Conservation (phyloP, 2,888 invertebrate genomes). For the Idaea biselata region DNA sequence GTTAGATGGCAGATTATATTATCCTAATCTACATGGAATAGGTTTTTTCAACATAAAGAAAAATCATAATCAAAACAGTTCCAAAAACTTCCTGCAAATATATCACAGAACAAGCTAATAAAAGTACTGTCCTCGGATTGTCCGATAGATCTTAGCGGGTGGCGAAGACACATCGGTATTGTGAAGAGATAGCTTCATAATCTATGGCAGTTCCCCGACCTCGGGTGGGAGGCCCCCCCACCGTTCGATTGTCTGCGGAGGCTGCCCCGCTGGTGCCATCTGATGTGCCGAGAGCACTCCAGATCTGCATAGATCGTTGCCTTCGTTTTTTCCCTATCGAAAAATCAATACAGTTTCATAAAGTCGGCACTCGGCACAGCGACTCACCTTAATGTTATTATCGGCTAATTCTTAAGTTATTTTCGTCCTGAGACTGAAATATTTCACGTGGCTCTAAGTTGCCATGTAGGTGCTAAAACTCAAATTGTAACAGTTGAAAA, state of each 20-base stretch:
- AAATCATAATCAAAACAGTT: not conserved
- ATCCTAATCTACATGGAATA: too few relatives aligned
- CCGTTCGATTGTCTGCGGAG: slow-evolving; percentile 81
- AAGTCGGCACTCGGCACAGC: slow-evolving; percentile 51
- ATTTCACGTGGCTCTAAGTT: not conserved
- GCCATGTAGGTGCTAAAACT: slow-evolving; percentile 4
- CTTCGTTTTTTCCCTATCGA: slow-evolving; percentile 80
- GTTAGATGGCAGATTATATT: too few relatives aligned
- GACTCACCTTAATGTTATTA: slow-evolving; percentile 70
- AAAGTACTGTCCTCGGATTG: not conserved
- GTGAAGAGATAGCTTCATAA: slow-evolving; percentile 35
- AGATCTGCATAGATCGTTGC: slow-evolving; percentile 81
- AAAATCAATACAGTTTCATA: slow-evolving; percentile 79
- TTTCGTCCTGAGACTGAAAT: slow-evolving; percentile 2
- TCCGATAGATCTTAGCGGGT: not conserved
- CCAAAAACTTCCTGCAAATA: not conserved
- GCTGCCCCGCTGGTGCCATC: slow-evolving; percentile 80
- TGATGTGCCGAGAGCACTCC: slow-evolving; percentile 81
- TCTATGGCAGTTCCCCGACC: slow-evolving; percentile 74
- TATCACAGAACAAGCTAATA: not conserved
- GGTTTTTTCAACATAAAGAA: too few relatives aligned
- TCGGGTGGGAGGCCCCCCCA: slow-evolving; percentile 64
- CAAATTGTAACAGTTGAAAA: slow-evolving; percentile 29
- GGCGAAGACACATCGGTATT: slow-evolving; percentile 3
- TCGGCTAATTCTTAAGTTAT: slow-evolving; percentile 40